Evolutionary conservation across 2,113 vertebrate species (phyloP).

Genomic region (Crocuta crocuta): DNA sequence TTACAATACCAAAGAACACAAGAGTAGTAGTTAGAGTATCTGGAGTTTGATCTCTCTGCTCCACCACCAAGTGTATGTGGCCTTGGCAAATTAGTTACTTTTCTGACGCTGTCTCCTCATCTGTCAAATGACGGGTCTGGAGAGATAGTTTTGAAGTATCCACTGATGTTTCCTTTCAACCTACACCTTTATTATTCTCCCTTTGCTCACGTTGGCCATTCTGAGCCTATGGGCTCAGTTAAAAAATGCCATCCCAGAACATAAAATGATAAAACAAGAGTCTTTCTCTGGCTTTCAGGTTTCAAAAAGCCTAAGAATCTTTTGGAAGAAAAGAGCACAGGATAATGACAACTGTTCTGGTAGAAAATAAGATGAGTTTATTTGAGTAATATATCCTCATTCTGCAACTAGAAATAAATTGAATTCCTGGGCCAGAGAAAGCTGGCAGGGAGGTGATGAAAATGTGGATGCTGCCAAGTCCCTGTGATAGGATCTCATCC

Average conservation of each 20-base stretch:
- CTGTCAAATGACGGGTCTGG: not conserved
- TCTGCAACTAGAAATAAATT: not conserved
- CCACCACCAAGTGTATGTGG: not conserved
- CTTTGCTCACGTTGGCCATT: not conserved
- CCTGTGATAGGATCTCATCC: not conserved
- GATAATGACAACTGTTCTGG: not conserved
- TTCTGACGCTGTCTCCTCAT: not conserved
- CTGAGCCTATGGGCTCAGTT: not conserved
- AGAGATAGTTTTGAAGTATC: not conserved
- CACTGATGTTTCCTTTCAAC: not conserved
- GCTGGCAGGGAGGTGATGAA: not conserved
- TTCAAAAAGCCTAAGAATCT: not conserved
- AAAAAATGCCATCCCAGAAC: not conserved
- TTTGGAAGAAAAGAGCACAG: not conserved
- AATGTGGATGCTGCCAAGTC: not conserved
- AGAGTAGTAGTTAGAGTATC: not conserved
- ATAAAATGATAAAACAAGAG: not conserved
- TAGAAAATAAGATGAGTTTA: not conserved
- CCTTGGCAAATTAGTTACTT: not conserved
- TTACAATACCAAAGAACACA: not conserved
- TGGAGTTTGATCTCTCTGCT: not conserved
- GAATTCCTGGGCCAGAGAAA: not conserved
- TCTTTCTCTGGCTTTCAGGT: not conserved
- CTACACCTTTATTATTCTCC: not conserved
- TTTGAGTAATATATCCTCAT: not conserved